Evolutionary conservation across 2,888 invertebrate genomes (phyloP), one percentile per base, ranked within the genome.

Genomic region (Bombylius major): DNA sequence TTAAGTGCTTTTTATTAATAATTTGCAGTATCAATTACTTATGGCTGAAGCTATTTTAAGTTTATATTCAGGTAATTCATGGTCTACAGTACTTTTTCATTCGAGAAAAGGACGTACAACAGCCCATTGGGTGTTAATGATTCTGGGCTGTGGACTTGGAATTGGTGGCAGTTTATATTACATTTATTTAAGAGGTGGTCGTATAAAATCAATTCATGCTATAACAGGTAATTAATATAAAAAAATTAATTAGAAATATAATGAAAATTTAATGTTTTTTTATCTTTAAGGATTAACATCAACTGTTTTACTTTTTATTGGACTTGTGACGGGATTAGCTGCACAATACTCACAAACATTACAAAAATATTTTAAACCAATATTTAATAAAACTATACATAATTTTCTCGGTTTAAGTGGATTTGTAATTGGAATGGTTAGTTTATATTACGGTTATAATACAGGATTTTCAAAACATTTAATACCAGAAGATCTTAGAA

Each of bases 11-110:
- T 23, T 23, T 23, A 23, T 23, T 23, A 23, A 23, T 23, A 23
- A 23, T 23, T 23, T 23, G 23, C 23, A 72, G 72, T 72, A 70
- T 60, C 67, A 65, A 1, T 65, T 71, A 47, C 64, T 72, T 5
- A 72, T 72, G 72, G 69, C 72, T 14, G 68, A 72, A 57, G 72
- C 65, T 4, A 62, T 72, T 5, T 70, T 72, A 69, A 63, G 65
- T 5, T 70, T 71, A 53, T 72, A 70, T 54, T 63, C 62, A 12
- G 65, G 64, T 50, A 72, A 72, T 59, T 66, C 66, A 3, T 51
- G 39, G 8, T 39, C 46, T 0, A 23, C 69, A 7, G 64, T 67
- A 4, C 63, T 63, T 45, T 64, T 63, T 39, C 70, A 66, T 51
- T 44, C 44, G 70, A 4, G 63, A 61, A 12, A 66, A 68, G 0